phyloP scores from a whole-genome alignment of 2,113 vertebrate species.

The Tychaedon coryphoeus region DNA sequence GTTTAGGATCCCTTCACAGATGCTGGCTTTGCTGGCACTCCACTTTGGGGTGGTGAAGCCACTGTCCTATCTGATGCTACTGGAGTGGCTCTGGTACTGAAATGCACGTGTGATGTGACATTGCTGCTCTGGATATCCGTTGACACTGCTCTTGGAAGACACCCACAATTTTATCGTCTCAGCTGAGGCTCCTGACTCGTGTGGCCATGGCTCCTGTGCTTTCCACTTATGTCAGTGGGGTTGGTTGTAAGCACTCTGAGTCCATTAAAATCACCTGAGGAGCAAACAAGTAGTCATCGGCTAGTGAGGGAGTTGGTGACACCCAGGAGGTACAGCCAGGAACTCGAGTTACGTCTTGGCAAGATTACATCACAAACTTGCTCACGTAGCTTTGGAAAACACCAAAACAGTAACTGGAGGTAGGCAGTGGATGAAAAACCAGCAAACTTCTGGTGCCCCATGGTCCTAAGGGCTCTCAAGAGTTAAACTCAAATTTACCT shows the following conservation, averaged over 20 bases:
- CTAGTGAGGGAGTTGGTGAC: background rate
- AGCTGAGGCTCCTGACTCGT: background rate
- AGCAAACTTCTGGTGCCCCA: background rate
- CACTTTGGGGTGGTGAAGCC: background rate
- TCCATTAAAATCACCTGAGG: background rate
- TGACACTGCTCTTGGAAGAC: background rate
- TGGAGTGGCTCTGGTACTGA: background rate
- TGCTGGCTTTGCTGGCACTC: background rate
- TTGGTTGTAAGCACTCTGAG: background rate
- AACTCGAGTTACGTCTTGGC: conserved; percentile 19
- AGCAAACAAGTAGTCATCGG: background rate
- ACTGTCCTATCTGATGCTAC: background rate
- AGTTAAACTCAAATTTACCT: background rate
- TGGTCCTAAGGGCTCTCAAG: background rate
- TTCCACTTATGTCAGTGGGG: fast-evolving
- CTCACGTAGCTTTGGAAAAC: background rate
- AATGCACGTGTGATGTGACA: fast-evolving
- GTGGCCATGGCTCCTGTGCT: background rate
- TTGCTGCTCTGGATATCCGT: background rate
- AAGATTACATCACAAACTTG: background rate
- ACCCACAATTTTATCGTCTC: fast-evolving
- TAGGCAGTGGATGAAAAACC: background rate
- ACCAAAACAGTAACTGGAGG: background rate
- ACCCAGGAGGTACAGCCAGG: background rate
- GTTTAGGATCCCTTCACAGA: background rate